Base-by-base conservation (phyloP, 1,140 invertebrate genomes). In the Drosophila guanche region DNA sequence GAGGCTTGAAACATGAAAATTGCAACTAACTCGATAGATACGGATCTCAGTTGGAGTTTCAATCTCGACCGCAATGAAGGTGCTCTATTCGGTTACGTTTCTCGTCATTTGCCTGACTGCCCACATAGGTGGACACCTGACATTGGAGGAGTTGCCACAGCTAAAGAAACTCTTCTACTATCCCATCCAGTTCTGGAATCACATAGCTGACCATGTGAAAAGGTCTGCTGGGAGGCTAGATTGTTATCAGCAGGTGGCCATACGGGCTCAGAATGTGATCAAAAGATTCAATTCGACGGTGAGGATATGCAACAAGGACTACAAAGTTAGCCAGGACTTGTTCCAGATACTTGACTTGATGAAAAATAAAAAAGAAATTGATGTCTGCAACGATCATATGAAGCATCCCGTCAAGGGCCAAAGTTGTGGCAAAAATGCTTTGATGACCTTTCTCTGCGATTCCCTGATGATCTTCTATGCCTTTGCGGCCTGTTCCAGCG, bases 1-100 rank as follows among this genome's bases (percentile, higher is more conserved):
- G 61, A 25, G 59, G 27, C 59, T 48, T 63, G 61, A 63, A 63
- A 63, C 46, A 42, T 37, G 14, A 29, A 41, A 65, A 48, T 62
- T 63, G 16, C 43, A 41, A 40, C 33, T 0, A 10, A 12, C 7
- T 22, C 29, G 43, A 48, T 25, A 40, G 58, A 42, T 27, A 16
- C 10, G 16, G 7, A 27, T 27, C 40, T 62, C 29, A 37, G 27
- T 14, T 27, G 27, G 14, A 14, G 27, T 20, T 27, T 8, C 56
- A 61, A 20, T 22, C 41, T 37, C 14, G 46, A 4, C 16, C 7
- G 10, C 10, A 12, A 62, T 25, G 29, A 22, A 14, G 12, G 43
- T 23, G 3, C 16, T 16, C 14, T 22, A 10, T 25, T 1, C 46
- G 4, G 7, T 37, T 3, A 4, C 12, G n/a, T 25, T 45, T 16